These are phyloP conservation scores for Drosophila ezoana DNA, from an alignment of 2,888 invertebrate species.

Conservation along the genomic window DNA sequence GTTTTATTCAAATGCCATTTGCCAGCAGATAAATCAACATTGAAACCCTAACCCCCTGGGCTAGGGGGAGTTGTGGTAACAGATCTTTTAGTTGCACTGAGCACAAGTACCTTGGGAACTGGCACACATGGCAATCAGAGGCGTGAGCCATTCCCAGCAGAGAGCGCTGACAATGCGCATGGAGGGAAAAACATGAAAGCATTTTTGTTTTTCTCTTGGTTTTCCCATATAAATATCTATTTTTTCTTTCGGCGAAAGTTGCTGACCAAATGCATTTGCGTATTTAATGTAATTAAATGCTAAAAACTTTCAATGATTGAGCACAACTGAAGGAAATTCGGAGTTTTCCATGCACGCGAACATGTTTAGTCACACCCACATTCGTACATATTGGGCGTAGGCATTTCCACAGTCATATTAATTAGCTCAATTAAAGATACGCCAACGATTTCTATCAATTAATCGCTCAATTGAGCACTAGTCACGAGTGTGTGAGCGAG, in stretches of 20 bases:
- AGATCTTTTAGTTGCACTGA: slow-evolving; percentile 25
- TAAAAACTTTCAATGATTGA: slow-evolving; percentile 3
- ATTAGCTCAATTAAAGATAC: slow-evolving; percentile 55
- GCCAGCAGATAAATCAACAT: slow-evolving; percentile 35
- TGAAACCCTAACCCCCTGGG: not conserved
- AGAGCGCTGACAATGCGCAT: slow-evolving; percentile 34
- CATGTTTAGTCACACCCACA: slow-evolving; percentile 21
- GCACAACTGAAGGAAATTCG: slow-evolving; percentile 5
- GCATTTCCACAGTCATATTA: slow-evolving; percentile 19
- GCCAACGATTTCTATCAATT: slow-evolving; percentile 45
- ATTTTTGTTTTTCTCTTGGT: slow-evolving; percentile 10
- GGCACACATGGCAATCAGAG: slow-evolving; percentile 57
- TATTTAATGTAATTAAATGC: slow-evolving; percentile 6
- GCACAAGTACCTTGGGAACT: slow-evolving; percentile 51
- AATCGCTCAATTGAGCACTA: slow-evolving; percentile 45
- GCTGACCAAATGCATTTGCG: slow-evolving; percentile 21
- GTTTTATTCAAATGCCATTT: slow-evolving; percentile 34
- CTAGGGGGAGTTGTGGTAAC: slow-evolving; percentile 1
- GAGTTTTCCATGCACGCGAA: not conserved
- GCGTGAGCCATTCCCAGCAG: slow-evolving; percentile 43
- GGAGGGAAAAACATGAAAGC: slow-evolving; percentile 11
- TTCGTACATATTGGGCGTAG: not conserved
- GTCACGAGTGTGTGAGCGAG: slow-evolving; percentile 18
- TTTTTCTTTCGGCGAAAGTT: slow-evolving; percentile 23
- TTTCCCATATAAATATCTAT: not conserved